Evolutionary conservation across 2,888 invertebrate species (phyloP).

Genomic region (Campoplex nolae): DNA sequence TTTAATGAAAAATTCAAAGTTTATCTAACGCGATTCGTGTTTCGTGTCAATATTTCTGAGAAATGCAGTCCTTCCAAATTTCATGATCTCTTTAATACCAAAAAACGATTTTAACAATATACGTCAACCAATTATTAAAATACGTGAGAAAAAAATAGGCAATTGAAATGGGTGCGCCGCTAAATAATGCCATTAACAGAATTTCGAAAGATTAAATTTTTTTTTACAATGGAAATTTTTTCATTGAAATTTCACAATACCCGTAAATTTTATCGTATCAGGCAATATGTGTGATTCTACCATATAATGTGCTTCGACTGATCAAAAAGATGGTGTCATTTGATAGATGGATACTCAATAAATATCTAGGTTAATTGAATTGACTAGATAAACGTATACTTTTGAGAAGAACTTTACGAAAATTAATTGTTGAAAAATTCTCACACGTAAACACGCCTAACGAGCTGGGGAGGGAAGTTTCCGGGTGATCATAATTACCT

Average conservation of each 20-base stretch:
- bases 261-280: background rate
- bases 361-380: background rate
- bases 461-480: slow-evolving; percentile 18
- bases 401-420: background rate
- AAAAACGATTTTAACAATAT: background rate
- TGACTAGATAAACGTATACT: background rate
- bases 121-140: background rate
- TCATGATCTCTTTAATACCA: background rate
- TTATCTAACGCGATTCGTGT: background rate
- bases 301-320: background rate
- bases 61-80: background rate
- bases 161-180: background rate
- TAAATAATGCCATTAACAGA: background rate
- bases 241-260: background rate
- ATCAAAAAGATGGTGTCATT: background rate
- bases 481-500: slow-evolving; percentile 82
- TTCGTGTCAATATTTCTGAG: background rate
- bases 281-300: background rate
- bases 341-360: background rate
- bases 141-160: background rate
- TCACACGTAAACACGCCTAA: slow-evolving; percentile 44
- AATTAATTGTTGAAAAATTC: slow-evolving; percentile 10
- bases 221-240: background rate
- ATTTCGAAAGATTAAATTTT: background rate
- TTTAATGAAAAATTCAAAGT: background rate